Percentiles rank a stretch among this genome's conserved stretches.
Conservation (phyloP, 2,113 vertebrate genomes). For the Platichthys stellatus region DNA sequence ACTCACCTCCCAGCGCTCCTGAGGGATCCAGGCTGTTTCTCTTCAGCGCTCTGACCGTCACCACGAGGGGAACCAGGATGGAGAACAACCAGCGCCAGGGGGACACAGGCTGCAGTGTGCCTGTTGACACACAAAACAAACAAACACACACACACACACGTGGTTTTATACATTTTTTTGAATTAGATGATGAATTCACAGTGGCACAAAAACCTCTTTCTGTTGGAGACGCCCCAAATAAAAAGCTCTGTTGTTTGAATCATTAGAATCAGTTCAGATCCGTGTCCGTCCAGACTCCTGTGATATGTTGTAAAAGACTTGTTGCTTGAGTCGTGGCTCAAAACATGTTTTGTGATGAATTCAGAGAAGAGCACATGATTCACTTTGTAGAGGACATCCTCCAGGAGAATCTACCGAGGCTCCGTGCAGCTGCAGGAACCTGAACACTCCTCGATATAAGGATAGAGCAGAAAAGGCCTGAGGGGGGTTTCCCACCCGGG, state of each 20-base stretch:
- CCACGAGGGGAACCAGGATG: slow-evolving; percentile 86
- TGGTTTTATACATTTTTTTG: too few species aligned
- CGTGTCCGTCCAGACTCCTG: too few species aligned
- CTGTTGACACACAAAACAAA: slow-evolving; percentile 67
- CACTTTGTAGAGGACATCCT: neutral
- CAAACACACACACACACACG: slow-evolving; percentile 17
- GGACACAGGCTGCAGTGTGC: slow-evolving; percentile 89
- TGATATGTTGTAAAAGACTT: too few species aligned
- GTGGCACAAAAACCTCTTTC: neutral
- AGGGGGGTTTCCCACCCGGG: too few species aligned
- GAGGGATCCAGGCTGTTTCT: slow-evolving; percentile 89
- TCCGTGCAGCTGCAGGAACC: neutral
- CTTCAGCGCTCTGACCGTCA: slow-evolving; percentile 85
- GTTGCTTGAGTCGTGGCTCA: too few species aligned
- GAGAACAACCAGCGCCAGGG: slow-evolving; percentile 98
- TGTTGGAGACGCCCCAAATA: too few species aligned
- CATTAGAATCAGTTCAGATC: too few species aligned
- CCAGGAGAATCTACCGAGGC: neutral
- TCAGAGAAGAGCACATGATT: slow-evolving; percentile 17
- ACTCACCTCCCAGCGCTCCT: slow-evolving; percentile 90
- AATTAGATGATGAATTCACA: neutral
- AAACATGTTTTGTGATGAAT: too few species aligned
- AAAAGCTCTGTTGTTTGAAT: too few species aligned
- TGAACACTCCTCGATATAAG: too few species aligned
- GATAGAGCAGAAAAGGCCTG: too few species aligned